phyloP scores from a whole-genome alignment of 1,140 invertebrate genomes.

The Monomorium pharaonis region DNA sequence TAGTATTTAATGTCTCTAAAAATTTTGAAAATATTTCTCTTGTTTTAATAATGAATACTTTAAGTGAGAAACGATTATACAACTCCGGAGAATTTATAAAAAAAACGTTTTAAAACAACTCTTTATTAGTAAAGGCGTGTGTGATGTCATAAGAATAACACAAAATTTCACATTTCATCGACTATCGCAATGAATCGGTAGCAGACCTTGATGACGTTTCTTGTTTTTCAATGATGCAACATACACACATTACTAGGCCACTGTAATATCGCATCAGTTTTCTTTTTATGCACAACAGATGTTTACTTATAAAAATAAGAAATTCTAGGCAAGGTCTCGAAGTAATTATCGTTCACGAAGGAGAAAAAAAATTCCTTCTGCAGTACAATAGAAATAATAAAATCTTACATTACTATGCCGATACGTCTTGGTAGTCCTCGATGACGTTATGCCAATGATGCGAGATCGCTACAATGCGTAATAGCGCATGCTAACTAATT shows the following conservation, averaged over 20 bases:
- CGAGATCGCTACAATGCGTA: not conserved
- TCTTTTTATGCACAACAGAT: not conserved
- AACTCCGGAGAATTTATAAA: not conserved
- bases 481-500: constrained; percentile 14
- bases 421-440: not conserved
- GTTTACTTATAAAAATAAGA: constrained; percentile 7
- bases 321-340: not conserved
- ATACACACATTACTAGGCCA: not conserved
- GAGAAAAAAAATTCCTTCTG: not conserved
- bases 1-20: not conserved
- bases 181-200: not conserved
- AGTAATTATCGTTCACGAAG: not conserved
- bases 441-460: not conserved
- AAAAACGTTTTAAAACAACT: not conserved
- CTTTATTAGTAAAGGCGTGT: not conserved
- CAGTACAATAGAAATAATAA: not conserved
- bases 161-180: not conserved
- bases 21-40: not conserved
- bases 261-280: not conserved
- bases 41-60: not conserved
- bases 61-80: not conserved
- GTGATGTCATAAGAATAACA: not conserved
- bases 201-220: not conserved
- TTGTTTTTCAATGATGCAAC: not conserved
- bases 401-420: not conserved